A percentile compares a stretch with the other conserved stretches of the same genome.
These are phyloP conservation scores for Phalera bucephala DNA, from an alignment of 2,888 invertebrate genomes.

Conservation along the genomic window DNA sequence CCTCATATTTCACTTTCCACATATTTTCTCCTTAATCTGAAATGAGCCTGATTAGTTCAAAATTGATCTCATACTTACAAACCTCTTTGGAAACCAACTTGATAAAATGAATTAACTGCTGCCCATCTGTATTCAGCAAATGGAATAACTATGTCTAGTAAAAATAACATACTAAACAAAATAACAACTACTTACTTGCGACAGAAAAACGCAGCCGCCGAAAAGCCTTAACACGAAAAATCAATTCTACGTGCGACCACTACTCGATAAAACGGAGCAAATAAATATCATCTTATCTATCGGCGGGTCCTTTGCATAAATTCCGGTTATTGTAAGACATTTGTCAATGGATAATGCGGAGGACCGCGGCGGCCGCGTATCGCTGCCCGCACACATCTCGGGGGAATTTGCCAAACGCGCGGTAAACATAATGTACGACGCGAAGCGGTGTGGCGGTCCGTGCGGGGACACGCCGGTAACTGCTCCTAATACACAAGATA, in stretches of 20 bases:
- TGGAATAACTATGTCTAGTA: too few relatives aligned
- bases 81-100: too few relatives aligned
- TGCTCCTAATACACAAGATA: constrained; percentile 15
- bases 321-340: constrained; percentile 48
- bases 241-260: constrained; percentile 4
- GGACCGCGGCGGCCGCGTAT: constrained; percentile 26
- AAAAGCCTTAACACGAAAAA: constrained; percentile 1
- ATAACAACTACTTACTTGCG: too few relatives aligned
- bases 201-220: too few relatives aligned
- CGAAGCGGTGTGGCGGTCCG: constrained; percentile 20
- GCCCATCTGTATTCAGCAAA: too few relatives aligned
- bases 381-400: constrained; percentile 31
- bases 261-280: constrained; percentile 30
- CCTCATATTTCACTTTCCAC: too few relatives aligned
- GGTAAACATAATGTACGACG: constrained; percentile 30
- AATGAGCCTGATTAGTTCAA: too few relatives aligned
- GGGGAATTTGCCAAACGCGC: constrained; percentile 21
- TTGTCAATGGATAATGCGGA: constrained; percentile 48
- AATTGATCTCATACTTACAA: too few relatives aligned
- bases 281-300: constrained; percentile 41
- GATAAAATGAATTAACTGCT: too few relatives aligned
- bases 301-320: constrained; percentile 42
- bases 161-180: too few relatives aligned
- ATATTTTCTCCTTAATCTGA: too few relatives aligned
- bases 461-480: constrained; percentile 8